Evolutionary conservation across 2,888 invertebrate species (phyloP).

Genomic region (Ommatoiulus sabulosus): DNA sequence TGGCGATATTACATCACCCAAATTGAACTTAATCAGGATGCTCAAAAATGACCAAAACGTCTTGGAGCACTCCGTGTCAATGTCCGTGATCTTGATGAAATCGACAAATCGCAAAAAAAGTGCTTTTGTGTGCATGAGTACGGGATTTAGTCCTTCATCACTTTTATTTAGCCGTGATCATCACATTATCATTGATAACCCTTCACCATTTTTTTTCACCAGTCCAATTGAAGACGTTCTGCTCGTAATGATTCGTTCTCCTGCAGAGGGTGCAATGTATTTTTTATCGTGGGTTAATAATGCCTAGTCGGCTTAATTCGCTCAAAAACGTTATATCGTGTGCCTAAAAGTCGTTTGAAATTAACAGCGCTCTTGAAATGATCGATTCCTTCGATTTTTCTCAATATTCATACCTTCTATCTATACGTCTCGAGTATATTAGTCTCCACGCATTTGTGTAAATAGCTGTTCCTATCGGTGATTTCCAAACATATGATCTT

Average conservation of each 20-base stretch:
- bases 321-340: slow-evolving; percentile 20
- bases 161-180: background rate
- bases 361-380: slow-evolving; percentile 29
- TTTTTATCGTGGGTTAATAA: slow-evolving; percentile 8
- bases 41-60: background rate
- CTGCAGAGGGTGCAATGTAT: background rate
- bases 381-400: slow-evolving; percentile 19
- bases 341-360: slow-evolving; percentile 47
- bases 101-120: background rate
- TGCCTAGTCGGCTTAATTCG: slow-evolving; percentile 18
- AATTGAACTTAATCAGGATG: background rate
- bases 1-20: background rate
- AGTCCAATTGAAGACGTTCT: background rate
- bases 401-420: slow-evolving; percentile 42
- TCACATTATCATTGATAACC: background rate
- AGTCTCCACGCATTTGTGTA: background rate
- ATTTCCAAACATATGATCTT: background rate
- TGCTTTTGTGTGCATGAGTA: slow-evolving; percentile 24
- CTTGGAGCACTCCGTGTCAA: background rate
- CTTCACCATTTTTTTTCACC: background rate
- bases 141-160: background rate
- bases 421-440: slow-evolving; percentile 38
- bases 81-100: background rate
- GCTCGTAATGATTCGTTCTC: background rate
- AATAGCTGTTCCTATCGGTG: background rate